phyloP scores from a whole-genome alignment of 2,113 vertebrate species.

The Atractosteus spatula region DNA sequence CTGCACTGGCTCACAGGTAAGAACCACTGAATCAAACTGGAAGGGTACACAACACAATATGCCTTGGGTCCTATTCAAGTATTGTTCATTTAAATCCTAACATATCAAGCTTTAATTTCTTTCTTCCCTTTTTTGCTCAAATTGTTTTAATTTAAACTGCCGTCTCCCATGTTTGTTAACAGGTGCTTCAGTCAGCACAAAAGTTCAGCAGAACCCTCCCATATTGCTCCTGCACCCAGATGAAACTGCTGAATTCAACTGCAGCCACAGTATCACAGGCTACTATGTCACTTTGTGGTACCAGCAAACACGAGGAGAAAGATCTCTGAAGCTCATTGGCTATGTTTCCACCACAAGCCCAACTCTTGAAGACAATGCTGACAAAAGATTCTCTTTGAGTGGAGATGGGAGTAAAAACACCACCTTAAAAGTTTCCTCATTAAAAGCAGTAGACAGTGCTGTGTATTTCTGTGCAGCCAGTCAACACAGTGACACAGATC shows the following conservation, averaged over 20 bases:
- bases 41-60: no score
- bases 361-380: not conserved
- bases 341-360: not conserved
- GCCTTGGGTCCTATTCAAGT: no score
- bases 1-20: no score
- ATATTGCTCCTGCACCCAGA: not conserved
- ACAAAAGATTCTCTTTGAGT: not conserved
- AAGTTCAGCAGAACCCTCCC: not conserved
- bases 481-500: no score
- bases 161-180: no score
- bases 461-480: constrained; percentile 27
- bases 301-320: not conserved
- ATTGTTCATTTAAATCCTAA: no score
- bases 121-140: no score
- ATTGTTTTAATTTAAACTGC: no score
- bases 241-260: not conserved
- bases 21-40: no score
- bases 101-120: no score
- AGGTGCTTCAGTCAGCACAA: not conserved
- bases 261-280: not conserved
- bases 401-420: not conserved
- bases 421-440: no score
- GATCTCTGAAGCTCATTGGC: not conserved
- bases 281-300: not conserved
- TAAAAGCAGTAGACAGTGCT: not conserved